Evolutionary conservation across 2,888 invertebrate species (phyloP), one percentile per base, ranked within the genome.

Genomic region (Dyspetes luteomarginatus): DNA sequence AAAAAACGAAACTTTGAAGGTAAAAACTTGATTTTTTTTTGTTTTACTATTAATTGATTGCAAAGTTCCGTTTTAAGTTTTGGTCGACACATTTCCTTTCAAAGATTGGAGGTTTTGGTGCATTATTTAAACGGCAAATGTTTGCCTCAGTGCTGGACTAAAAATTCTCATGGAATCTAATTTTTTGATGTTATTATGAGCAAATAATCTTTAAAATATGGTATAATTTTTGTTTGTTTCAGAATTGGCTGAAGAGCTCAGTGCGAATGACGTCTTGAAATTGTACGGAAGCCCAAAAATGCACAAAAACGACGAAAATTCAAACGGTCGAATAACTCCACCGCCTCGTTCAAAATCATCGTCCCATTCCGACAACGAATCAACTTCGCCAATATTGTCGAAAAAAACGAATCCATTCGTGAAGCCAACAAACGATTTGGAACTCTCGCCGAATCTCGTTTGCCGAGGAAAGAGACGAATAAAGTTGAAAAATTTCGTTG

Each of bases 371-470:
- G 28, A 7, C 9, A 36, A 69, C 64, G 55, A 69, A 12, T 43
- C 26, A 45, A 78, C 77, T n/a, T 84, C 86, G 12, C 82, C 85
- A 15, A 58, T 81, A 26, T 81, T 78, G 43, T 52, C 79, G 15
- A 77, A 74, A 50, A 82, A 74, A 41, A 68, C 80, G n/a, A 89
- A 88, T 84, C 88, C 89, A 22, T 91, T 91, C 78, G 80, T 73
- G n/a, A 86, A 85, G 74, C 72, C 74, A 9, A 15, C 58, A 3
- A 68, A 78, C 0, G 41, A 65, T 1, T 78, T 67, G 9, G 86
- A 88, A 45, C 83, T 81, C 28, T 92, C 92, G 9, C 92, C 92
- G 7, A 90, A 86, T 83, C 82, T 91, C 50, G 60, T 91, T 48
- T 82, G 64, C 5, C 85, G 83, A 19, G 85, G 83, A n/a, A 87